Conservation (phyloP, 35 echinoderm and acorn worm genomes). For the Ophiothrix spiculata region DNA sequence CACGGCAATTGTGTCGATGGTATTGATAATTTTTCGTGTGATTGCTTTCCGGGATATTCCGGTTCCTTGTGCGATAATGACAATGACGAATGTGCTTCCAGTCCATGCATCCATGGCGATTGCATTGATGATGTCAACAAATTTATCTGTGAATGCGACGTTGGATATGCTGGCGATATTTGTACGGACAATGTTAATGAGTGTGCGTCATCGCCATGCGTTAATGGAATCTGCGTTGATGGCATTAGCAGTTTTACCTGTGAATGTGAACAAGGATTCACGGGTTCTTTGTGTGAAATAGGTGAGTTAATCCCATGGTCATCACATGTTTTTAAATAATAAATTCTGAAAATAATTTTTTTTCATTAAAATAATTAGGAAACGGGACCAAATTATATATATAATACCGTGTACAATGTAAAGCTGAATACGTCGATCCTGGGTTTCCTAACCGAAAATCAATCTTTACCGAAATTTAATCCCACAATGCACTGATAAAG, state of each 20-base stretch:
- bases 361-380: too few relatives aligned
- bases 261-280: slow-evolving; percentile 38
- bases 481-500: too few relatives aligned
- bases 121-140: slow-evolving; percentile 43
- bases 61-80: slow-evolving; percentile 52
- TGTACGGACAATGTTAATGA: slow-evolving; percentile 54
- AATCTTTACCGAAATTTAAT: too few relatives aligned
- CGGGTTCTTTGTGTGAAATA: slow-evolving; percentile 25
- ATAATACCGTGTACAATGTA: too few relatives aligned
- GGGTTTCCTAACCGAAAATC: too few relatives aligned
- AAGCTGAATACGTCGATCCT: too few relatives aligned
- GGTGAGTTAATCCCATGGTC: too few relatives aligned
- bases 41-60: slow-evolving; percentile 38
- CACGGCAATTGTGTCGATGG: slow-evolving; percentile 25
- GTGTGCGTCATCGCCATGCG: slow-evolving; percentile 46
- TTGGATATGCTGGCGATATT: slow-evolving; percentile 39
- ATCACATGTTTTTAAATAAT: too few relatives aligned
- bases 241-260: slow-evolving; percentile 40
- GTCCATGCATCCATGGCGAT: slow-evolving; percentile 51
- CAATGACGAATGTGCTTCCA: slow-evolving; percentile 55
- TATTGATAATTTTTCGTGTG: slow-evolving; percentile 10
- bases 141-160: slow-evolving; percentile 42
- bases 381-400: too few relatives aligned
- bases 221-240: slow-evolving; percentile 46
- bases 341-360: too few relatives aligned